A percentile compares a stretch with the other conserved stretches of the same genome.
These are phyloP conservation scores for Cranoglanis bouderius DNA, from an alignment of 2,113 vertebrate genomes.

Conservation along the genomic window DNA sequence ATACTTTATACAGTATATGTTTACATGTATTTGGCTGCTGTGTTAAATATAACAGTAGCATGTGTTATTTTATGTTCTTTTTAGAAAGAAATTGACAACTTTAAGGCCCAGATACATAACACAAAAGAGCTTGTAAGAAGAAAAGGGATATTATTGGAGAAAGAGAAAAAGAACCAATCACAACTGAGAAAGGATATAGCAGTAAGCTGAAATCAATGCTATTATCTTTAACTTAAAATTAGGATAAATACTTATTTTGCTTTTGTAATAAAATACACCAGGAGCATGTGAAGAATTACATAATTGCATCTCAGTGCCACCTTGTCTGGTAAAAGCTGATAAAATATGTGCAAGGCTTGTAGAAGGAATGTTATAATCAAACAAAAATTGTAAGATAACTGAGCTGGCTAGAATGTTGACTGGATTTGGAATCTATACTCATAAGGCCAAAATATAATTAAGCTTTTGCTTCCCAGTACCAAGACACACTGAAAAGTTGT, in stretches of 20 bases:
- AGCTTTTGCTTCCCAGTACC: background rate
- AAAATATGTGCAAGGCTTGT: background rate
- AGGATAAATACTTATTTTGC: background rate
- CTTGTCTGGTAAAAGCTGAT: background rate
- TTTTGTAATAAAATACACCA: background rate
- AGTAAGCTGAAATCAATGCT: slow-evolving; percentile 47
- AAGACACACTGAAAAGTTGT: no score
- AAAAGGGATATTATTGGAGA: slow-evolving; percentile 51
- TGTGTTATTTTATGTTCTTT: background rate
- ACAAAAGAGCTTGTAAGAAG: slow-evolving; percentile 36
- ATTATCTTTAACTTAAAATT: background rate
- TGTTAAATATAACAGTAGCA: background rate
- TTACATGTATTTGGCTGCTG: background rate
- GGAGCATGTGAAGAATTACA: background rate
- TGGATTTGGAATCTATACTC: background rate
- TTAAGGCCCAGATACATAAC: slow-evolving; percentile 54
- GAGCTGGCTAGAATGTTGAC: background rate
- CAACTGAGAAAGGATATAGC: slow-evolving; percentile 67
- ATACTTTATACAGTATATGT: background rate
- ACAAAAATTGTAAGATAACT: background rate
- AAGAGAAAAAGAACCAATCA: slow-evolving; percentile 57
- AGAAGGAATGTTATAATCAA: background rate
- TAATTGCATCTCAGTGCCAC: background rate
- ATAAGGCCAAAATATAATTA: background rate
- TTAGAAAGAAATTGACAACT: slow-evolving; percentile 58